A percentile compares a stretch with the other conserved stretches of the same genome.
Conservation (phyloP, 1,140 invertebrate species). For the Parasteatoda tepidariorum region DNA sequence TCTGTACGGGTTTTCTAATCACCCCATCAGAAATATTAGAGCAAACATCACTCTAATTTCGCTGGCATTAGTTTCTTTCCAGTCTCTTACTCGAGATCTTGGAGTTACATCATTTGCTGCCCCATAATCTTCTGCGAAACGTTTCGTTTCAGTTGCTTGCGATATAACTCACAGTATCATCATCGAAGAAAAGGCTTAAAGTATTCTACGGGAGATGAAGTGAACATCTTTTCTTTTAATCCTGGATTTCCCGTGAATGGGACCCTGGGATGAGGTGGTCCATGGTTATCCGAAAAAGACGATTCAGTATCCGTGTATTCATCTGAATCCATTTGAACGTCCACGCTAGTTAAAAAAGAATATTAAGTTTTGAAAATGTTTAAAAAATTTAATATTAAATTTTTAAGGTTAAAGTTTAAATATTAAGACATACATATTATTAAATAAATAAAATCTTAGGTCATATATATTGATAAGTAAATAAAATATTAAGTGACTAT, state of each 20-base stretch:
- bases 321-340: too few relatives aligned
- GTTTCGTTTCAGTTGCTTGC: conserved; percentile 1
- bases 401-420: too few relatives aligned
- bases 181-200: background rate
- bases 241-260: background rate
- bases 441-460: too few relatives aligned
- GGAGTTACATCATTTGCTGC: background rate
- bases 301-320: too few relatives aligned
- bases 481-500: too few relatives aligned
- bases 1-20: background rate
- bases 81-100: background rate
- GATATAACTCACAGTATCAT: background rate
- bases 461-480: too few relatives aligned
- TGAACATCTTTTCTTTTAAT: background rate
- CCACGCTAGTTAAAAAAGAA: too few relatives aligned
- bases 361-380: too few relatives aligned
- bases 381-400: too few relatives aligned
- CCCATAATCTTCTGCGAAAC: background rate
- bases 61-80: background rate
- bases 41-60: too few relatives aligned
- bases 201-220: background rate
- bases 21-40: background rate
- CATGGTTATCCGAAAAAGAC: background rate
- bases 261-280: background rate
- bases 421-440: too few relatives aligned